Percentiles rank a stretch among this genome's conserved stretches.
Evolutionary conservation across 2,797 vertebrate genomes (phyloP).

Genomic region (Galagoides demidoff): DNA sequence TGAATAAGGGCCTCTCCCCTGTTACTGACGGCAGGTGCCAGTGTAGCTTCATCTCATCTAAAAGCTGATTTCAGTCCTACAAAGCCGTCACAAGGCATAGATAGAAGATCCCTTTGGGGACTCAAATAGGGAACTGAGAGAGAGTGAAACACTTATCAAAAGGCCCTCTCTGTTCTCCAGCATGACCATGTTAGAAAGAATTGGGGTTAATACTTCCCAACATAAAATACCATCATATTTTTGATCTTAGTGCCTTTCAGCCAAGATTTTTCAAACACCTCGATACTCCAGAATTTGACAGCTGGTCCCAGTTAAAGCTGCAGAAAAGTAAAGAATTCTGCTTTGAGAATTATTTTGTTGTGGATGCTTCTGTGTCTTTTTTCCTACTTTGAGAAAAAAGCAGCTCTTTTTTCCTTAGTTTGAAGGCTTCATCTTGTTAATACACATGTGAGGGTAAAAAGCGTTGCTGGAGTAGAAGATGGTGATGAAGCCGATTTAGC

Average conservation of each 20-base stretch:
- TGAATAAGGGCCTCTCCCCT: neutral
- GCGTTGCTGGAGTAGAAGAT: neutral
- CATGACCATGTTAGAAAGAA: neutral
- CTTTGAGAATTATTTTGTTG: slow-evolving; percentile 52
- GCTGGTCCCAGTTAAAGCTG: neutral
- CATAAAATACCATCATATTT: slow-evolving; percentile 17
- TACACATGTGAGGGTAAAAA: neutral
- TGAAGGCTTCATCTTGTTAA: slow-evolving; percentile 9
- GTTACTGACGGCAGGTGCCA: neutral
- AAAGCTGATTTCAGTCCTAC: neutral
- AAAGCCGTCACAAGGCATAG: neutral
- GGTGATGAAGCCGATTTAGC: neutral
- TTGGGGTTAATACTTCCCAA: neutral
- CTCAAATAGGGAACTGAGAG: neutral
- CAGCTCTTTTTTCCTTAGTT: neutral
- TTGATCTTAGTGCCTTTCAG: slow-evolving; percentile 42
- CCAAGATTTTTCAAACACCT: slow-evolving; percentile 46
- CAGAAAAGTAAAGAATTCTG: neutral
- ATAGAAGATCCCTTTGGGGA: neutral
- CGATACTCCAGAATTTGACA: slow-evolving; percentile 33
- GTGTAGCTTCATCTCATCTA: neutral
- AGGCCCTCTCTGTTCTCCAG: neutral
- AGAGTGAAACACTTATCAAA: neutral
- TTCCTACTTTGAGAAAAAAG: neutral
- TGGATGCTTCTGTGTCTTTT: neutral